Evolutionary conservation across 2,113 vertebrate species (phyloP).

Genomic region (Typhlomys cinereus): DNA sequence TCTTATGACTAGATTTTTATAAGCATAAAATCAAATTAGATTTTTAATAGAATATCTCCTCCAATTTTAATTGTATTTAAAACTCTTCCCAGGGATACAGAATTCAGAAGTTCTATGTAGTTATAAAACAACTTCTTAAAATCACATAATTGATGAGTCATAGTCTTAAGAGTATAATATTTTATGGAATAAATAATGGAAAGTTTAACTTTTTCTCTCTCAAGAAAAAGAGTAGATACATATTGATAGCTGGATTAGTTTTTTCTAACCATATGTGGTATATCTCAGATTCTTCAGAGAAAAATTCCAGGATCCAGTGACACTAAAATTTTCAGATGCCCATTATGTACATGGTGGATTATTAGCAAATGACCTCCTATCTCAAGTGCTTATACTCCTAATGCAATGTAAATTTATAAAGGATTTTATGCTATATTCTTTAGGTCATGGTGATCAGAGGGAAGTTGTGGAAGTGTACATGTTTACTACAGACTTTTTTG

Average conservation of each 20-base stretch:
- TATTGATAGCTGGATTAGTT: background rate
- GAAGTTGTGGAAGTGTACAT: background rate
- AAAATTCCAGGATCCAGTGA: background rate
- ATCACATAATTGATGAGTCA: background rate
- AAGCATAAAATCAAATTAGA: slow-evolving; percentile 43
- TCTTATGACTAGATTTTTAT: slow-evolving; percentile 48
- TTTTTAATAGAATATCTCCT: slow-evolving; percentile 34
- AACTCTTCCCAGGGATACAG: background rate
- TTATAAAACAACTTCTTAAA: slow-evolving; percentile 6
- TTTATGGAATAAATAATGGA: background rate
- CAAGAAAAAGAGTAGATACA: background rate
- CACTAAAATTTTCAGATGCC: background rate
- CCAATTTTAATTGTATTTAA: slow-evolving; percentile 56
- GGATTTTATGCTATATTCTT: background rate
- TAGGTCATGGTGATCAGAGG: background rate
- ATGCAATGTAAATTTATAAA: background rate
- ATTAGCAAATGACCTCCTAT: background rate
- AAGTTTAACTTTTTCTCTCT: background rate
- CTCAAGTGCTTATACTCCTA: background rate
- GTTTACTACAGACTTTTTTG: background rate
- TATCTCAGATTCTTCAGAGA: background rate
- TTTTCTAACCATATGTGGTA: background rate
- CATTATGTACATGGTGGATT: background rate
- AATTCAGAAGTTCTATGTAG: background rate
- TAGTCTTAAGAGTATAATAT: background rate